Conservation (phyloP, 2,888 invertebrate species). For the Agriopis leucophaearia region DNA sequence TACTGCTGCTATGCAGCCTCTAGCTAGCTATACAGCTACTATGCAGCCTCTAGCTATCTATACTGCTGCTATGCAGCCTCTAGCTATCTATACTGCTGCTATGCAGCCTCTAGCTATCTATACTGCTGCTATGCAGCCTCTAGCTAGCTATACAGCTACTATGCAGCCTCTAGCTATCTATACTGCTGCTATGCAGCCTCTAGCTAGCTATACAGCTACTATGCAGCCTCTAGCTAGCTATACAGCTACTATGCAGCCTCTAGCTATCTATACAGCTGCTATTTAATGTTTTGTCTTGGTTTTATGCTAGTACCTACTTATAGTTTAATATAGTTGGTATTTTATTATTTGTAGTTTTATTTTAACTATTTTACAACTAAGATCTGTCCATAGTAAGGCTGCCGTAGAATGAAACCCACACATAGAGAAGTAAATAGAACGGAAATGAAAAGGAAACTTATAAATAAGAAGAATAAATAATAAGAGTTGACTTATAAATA, state of each 20-base stretch:
- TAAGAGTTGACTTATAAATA: no score
- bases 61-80: constrained; percentile 5
- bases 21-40: background rate
- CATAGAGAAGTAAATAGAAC: no score
- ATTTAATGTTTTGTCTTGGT: background rate
- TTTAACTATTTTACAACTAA: background rate
- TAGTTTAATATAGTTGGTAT: background rate
- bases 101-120: background rate
- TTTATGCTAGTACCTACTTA: background rate
- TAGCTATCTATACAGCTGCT: background rate
- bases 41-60: no score
- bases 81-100: constrained; percentile 9
- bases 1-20: background rate
- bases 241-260: background rate
- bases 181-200: background rate
- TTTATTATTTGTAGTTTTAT: background rate
- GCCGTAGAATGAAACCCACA: no score
- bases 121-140: background rate
- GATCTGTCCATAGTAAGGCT: no score
- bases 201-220: background rate
- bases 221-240: background rate
- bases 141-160: background rate
- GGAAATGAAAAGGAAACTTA: no score
- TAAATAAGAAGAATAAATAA: no score
- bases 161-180: no score